Evolutionary conservation across 2,797 vertebrate species (phyloP), one percentile per base, ranked within the genome.

Genomic region (Coendou prehensilis): DNA sequence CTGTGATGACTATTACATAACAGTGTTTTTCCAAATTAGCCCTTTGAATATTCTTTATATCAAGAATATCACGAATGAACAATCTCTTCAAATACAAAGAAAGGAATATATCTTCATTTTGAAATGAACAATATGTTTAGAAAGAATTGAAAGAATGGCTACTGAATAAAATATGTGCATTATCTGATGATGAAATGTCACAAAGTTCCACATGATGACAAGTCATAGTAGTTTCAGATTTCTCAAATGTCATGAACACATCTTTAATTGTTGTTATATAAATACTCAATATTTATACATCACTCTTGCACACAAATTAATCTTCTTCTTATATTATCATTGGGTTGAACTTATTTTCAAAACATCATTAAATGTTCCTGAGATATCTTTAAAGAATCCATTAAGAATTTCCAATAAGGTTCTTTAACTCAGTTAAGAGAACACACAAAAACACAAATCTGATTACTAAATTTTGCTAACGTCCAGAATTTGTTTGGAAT

Each of bases 1-100:
- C 14, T 97, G 9, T 37, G 37, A 23, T 97, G 95, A 97, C 67
- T 96, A 80, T 85, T 97, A 79, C 90, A 79, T 93, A 92, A 15
- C 63, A 94, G 18, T 83, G 80, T 92, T 96, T 69, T 87, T 97
- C 89, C 93, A 96, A 96, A 94, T 81, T 97, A 20, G 50, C 64
- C 88, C 78, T 97, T 98, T 97, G 96, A 97, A 97, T 97, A 71
- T 64, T 96, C 45, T 26, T 97, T 64, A 93, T 71, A 98, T 94
- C 57, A 97, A 80, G 52, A 93, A 20, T 17, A 97, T 56, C 37
- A 57, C 45, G 92, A 81, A 89, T 82, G 63, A 45, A 91, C 61
- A 96, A 50, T 79, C 8, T 22, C 0, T 86, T 96, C 54, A 89
- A 89, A 59, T 71, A 94, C 23, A 67, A 87, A 84, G 56, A 6